Evolutionary conservation across 1,140 invertebrate genomes (phyloP).

Genomic region (Bombyx mandarina): DNA sequence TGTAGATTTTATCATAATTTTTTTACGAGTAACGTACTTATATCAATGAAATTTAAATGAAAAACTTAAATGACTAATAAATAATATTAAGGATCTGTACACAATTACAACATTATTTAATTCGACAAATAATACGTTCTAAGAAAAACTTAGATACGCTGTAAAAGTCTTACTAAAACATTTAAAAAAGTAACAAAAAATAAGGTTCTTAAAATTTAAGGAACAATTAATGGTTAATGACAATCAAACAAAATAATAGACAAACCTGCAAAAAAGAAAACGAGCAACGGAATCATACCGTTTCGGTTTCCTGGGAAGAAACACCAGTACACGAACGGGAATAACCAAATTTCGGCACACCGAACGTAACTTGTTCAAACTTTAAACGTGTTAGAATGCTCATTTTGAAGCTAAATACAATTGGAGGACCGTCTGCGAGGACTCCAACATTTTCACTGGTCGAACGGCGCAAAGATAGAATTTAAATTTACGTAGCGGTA

Average conservation of each 20-base stretch:
- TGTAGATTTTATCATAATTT: slow-evolving; percentile 31
- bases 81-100: background rate
- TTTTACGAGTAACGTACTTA: slow-evolving; percentile 3
- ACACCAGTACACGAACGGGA: slow-evolving; percentile 34
- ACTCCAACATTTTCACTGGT: slow-evolving; percentile 64
- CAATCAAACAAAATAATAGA: slow-evolving; percentile 5
- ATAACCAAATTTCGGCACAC: slow-evolving; percentile 40
- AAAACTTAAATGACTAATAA: background rate
- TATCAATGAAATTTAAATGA: background rate
- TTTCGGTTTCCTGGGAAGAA: slow-evolving; percentile 31
- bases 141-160: no score
- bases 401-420: slow-evolving; percentile 60
- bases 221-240: background rate
- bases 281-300: slow-evolving; percentile 53
- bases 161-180: no score
- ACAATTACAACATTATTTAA: background rate
- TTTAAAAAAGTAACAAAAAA: no score
- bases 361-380: slow-evolving; percentile 41
- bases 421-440: slow-evolving; percentile 45
- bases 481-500: slow-evolving; percentile 67
- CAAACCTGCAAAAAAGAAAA: slow-evolving; percentile 50
- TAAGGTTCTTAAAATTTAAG: background rate
- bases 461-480: slow-evolving; percentile 44
- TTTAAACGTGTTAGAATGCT: slow-evolving; percentile 47
- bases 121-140: no score